Evolutionary conservation across 1,140 invertebrate genomes (phyloP).

Genomic region (Drosophila athabasca): DNA sequence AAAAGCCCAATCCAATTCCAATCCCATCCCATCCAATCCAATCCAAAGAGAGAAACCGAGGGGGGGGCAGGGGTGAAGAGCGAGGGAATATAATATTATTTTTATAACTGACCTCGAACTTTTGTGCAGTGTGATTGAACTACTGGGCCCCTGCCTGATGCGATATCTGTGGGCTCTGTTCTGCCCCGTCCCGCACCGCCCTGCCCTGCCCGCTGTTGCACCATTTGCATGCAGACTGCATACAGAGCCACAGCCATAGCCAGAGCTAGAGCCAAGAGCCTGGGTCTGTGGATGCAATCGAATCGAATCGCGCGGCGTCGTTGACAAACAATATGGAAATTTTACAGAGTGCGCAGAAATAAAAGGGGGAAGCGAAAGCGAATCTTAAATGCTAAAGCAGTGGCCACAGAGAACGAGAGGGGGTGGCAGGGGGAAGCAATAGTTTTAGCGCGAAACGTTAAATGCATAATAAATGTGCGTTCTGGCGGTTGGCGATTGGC

Average conservation of each 20-base stretch:
- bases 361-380: constrained; percentile 56
- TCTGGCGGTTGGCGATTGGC: constrained; percentile 46
- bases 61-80: background rate
- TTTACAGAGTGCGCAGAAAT: constrained; percentile 35
- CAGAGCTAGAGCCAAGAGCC: constrained; percentile 43
- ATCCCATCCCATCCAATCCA: constrained; percentile 23
- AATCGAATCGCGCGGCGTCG: constrained; percentile 17
- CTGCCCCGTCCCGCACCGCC: constrained; percentile 12
- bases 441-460: constrained; percentile 65
- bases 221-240: constrained; percentile 79
- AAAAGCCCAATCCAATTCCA: constrained; percentile 37
- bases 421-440: background rate
- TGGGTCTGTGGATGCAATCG: constrained; percentile 54
- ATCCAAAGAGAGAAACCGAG: constrained; percentile 15
- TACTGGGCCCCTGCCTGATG: constrained; percentile 45
- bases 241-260: constrained; percentile 58
- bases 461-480: constrained; percentile 80
- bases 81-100: constrained; percentile 65
- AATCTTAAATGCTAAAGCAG: constrained; percentile 37
- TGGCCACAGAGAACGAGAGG: background rate
- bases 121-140: constrained; percentile 83
- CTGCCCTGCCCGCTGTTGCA: constrained; percentile 12
- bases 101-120: constrained; percentile 83
- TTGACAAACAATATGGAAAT: constrained; percentile 80
- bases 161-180: constrained; percentile 66